Evolutionary conservation across 2,888 invertebrate genomes (phyloP).

Genomic region (Zaprionus lineosus): DNA sequence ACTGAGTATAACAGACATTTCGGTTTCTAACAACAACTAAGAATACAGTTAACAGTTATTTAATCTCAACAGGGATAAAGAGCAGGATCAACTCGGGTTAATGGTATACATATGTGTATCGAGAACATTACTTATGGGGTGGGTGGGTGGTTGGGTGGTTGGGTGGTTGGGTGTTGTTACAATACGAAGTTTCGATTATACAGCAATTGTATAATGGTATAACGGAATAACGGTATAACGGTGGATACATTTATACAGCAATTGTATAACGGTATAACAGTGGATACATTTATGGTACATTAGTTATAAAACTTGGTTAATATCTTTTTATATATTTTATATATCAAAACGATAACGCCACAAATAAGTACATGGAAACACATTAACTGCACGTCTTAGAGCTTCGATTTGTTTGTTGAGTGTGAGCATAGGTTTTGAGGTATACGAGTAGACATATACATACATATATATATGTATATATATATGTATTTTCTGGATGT

Average conservation of each 20-base stretch:
- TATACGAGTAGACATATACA: slow-evolving; percentile 33
- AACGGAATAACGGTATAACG: too few species aligned
- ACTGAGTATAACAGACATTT: too few species aligned
- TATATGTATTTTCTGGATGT: slow-evolving; percentile 28
- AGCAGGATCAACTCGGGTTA: too few species aligned
- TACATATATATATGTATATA: slow-evolving; percentile 24
- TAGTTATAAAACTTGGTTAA: slow-evolving; percentile 22
- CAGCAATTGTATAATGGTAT: slow-evolving; percentile 19
- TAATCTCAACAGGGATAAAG: too few species aligned
- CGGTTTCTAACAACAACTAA: too few species aligned
- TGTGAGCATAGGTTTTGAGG: slow-evolving; percentile 44
- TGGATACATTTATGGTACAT: slow-evolving; percentile 39
- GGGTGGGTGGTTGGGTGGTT: too few species aligned
- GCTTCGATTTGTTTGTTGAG: slow-evolving; percentile 79
- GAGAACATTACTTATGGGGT: too few species aligned
- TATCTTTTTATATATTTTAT: too few species aligned
- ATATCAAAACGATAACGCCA: slow-evolving; percentile 60
- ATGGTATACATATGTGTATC: too few species aligned
- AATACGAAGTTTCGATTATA: slow-evolving; percentile 26
- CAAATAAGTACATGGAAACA: slow-evolving; percentile 69
- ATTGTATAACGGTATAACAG: slow-evolving; percentile 27
- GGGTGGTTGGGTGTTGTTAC: too few species aligned
- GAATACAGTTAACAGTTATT: too few species aligned
- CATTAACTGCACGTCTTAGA: slow-evolving; percentile 81
- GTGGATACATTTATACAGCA: too few species aligned